These are phyloP conservation scores for Dreissena rostriformis DNA, from an alignment of 1,140 invertebrate species.

Conservation along the genomic window DNA sequence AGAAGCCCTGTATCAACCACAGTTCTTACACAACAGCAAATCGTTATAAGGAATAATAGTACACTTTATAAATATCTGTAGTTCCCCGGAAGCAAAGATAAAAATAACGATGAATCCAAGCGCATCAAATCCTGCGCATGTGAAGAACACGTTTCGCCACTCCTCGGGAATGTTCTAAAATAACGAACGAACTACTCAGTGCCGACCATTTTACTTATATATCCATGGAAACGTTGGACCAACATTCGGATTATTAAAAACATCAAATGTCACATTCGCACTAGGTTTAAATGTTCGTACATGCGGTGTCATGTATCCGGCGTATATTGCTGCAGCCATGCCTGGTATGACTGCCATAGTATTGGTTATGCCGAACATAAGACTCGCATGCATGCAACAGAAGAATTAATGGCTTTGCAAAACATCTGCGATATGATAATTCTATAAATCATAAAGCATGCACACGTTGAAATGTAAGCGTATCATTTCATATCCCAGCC, in stretches of 20 bases:
- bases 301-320: slow-evolving; percentile 44
- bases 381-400: slow-evolving; percentile 84
- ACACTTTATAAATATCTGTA: slow-evolving; percentile 7
- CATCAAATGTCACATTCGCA: neutral
- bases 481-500: neutral
- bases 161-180: slow-evolving; percentile 44
- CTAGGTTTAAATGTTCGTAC: slow-evolving; percentile 22
- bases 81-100: slow-evolving; percentile 28
- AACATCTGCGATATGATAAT: neutral
- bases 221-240: neutral
- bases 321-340: slow-evolving; percentile 39
- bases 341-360: slow-evolving; percentile 44
- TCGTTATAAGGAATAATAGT: neutral
- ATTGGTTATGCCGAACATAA: slow-evolving; percentile 86
- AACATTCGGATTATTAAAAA: neutral
- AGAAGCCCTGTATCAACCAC: too few species aligned
- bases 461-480: too few species aligned
- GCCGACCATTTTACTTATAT: neutral
- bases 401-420: neutral
- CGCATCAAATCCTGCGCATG: slow-evolving; percentile 37
- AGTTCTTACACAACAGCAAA: too few species aligned
- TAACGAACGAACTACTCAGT: neutral
- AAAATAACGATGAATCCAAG: slow-evolving; percentile 41
- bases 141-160: slow-evolving; percentile 53
- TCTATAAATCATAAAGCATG: too few species aligned